Percentiles rank a stretch among this genome's conserved stretches.
Evolutionary conservation across 2,888 invertebrate genomes (phyloP).

Genomic region (Platynereis dumerilii): DNA sequence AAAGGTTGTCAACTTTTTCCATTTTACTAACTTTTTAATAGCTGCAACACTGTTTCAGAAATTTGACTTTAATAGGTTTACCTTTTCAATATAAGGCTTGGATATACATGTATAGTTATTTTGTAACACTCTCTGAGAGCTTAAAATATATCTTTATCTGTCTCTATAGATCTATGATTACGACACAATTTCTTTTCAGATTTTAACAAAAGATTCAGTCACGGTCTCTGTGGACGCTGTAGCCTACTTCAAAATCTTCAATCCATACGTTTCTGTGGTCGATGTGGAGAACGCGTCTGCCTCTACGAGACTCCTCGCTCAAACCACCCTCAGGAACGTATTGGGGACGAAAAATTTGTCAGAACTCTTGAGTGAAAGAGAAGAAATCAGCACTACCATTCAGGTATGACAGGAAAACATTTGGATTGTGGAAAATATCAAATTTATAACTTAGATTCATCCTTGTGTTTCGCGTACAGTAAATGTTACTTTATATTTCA

Average conservation of each 20-base stretch:
- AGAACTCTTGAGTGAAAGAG: slow-evolving; percentile 56
- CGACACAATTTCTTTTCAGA: slow-evolving; percentile 35
- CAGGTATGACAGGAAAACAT: slow-evolving; percentile 37
- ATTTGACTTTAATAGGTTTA: no score
- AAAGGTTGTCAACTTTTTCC: no score
- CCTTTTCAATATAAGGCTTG: no score
- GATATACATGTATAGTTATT: no score
- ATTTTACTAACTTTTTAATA: no score
- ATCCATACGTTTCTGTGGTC: slow-evolving; percentile 56
- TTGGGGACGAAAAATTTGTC: slow-evolving; percentile 49
- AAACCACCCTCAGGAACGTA: slow-evolving; percentile 41
- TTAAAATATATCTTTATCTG: no score
- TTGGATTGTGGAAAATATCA: no score
- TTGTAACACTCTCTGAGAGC: no score
- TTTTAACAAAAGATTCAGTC: slow-evolving; percentile 59
- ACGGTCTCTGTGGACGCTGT: slow-evolving; percentile 52
- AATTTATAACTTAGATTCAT: no score
- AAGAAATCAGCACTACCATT: slow-evolving; percentile 53
- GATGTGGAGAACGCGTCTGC: slow-evolving; percentile 26
- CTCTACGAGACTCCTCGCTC: slow-evolving; percentile 30
- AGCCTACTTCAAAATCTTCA: slow-evolving; percentile 45
- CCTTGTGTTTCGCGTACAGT: no score
- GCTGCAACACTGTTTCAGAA: no score
- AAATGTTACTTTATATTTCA: slow-evolving; percentile 22
- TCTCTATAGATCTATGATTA: no score